These are phyloP conservation scores for Oenanthe oenanthe DNA, from an alignment of 2,113 vertebrate species.

Conservation along the genomic window DNA sequence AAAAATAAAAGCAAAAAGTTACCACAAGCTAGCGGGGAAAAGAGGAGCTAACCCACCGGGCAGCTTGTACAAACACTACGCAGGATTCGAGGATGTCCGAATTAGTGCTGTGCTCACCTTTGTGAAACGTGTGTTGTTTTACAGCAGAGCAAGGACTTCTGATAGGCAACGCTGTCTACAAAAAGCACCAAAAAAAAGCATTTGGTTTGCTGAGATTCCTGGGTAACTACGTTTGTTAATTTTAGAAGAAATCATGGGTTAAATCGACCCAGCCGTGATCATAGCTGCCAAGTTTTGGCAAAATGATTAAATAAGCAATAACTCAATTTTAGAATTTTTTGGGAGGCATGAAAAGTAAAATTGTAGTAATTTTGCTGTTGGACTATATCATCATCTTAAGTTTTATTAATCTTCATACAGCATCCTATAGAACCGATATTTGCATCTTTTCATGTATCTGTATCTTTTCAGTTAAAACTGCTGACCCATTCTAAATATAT, in stretches of 20 bases:
- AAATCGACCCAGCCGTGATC: not conserved
- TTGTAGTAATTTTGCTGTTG: not conserved
- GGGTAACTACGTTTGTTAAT: not conserved
- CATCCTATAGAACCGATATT: not conserved
- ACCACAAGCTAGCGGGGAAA: not conserved
- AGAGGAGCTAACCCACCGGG: not conserved
- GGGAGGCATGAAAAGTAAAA: not conserved
- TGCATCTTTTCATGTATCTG: not conserved
- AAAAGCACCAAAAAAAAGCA: not conserved
- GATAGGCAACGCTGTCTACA: not conserved
- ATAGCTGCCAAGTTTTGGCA: not conserved
- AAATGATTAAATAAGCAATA: not conserved
- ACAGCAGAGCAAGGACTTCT: not conserved
- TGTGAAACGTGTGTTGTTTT: not conserved
- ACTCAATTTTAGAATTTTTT: not conserved
- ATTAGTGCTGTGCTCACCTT: not conserved
- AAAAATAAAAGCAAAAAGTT: not conserved
- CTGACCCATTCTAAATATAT: not conserved
- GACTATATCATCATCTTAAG: not conserved
- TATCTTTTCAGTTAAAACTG: not conserved
- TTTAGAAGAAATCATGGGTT: not conserved
- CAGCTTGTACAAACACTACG: not conserved
- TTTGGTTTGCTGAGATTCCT: not conserved
- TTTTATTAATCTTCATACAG: not conserved
- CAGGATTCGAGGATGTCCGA: not conserved